A percentile compares a stretch with the other conserved stretches of the same genome.
Conservation (phyloP, 1,140 invertebrate genomes). For the Halesus radiatus region DNA sequence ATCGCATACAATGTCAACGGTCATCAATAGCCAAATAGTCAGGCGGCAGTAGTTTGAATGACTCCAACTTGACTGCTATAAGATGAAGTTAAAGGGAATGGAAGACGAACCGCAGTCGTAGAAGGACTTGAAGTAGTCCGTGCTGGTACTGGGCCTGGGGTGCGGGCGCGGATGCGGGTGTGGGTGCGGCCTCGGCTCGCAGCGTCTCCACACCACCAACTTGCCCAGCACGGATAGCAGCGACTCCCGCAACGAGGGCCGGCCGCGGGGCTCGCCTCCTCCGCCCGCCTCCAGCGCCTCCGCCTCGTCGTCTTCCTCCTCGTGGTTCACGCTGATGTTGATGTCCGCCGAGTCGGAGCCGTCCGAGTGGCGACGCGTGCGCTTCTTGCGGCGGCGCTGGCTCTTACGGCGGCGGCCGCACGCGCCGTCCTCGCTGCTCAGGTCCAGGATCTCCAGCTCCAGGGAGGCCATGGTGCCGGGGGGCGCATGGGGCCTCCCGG, state of each 20-base stretch:
- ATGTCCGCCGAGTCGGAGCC: constrained; percentile 41
- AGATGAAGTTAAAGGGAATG: no score
- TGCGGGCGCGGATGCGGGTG: constrained; percentile 60
- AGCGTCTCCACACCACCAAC: constrained; percentile 73
- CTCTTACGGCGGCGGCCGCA: constrained; percentile 41
- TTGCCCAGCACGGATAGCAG: constrained; percentile 78
- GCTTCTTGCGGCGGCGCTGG: constrained; percentile 57
- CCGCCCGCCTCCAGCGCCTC: constrained; percentile 59
- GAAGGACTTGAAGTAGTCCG: constrained; percentile 75
- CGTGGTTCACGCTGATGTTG: constrained; percentile 55
- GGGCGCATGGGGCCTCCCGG: constrained; percentile 22
- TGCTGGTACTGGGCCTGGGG: constrained; percentile 70
- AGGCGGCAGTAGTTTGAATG: no score
- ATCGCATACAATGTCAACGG: no score
- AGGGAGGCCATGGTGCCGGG: constrained; percentile 26
- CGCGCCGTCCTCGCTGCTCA: constrained; percentile 30
- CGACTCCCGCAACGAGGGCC: constrained; percentile 70
- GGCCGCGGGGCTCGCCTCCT: constrained; percentile 56
- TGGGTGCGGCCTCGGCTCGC: constrained; percentile 65
- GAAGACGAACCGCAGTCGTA: constrained; percentile 74
- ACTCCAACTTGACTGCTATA: no score
- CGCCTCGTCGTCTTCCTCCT: constrained; percentile 61
- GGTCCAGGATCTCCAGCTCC: constrained; percentile 53
- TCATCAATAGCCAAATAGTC: no score
- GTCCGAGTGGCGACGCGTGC: constrained; percentile 64